These are phyloP conservation scores for Psilopsiagon aymara DNA, from an alignment of 2,113 vertebrate genomes.

Conservation along the genomic window DNA sequence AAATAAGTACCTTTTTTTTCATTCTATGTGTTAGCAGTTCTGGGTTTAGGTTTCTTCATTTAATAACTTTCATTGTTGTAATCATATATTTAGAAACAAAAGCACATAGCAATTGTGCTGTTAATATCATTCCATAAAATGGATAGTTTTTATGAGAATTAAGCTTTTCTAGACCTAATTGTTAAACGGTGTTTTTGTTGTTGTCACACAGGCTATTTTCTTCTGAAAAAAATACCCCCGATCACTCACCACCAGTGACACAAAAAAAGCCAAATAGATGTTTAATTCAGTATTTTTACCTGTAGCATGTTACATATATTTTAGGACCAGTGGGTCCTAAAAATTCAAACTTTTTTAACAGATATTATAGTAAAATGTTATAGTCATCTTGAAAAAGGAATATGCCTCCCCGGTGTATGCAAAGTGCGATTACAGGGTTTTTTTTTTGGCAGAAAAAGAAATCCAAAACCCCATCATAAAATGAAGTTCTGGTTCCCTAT, in stretches of 20 bases:
- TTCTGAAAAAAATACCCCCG: neutral
- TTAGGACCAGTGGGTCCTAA: neutral
- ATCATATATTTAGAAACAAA: neutral
- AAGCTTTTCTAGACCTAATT: neutral
- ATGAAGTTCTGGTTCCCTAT: neutral
- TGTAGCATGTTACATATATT: neutral
- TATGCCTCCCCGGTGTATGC: neutral
- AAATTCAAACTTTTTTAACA: neutral
- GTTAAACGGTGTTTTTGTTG: neutral
- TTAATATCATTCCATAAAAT: neutral
- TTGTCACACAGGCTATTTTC: neutral
- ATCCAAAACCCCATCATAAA: neutral
- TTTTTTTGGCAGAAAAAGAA: neutral
- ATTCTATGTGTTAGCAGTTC: conserved; percentile 6
- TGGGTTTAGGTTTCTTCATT: neutral
- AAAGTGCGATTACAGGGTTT: neutral
- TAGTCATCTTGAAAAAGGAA: neutral
- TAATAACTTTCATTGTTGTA: neutral
- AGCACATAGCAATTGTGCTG: neutral
- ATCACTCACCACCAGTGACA: neutral
- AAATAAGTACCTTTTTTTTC: neutral
- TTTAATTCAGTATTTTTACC: neutral
- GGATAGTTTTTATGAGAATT: neutral
- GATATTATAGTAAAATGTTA: neutral
- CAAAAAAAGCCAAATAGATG: neutral